These are phyloP conservation scores for Furnarius figulus DNA, from an alignment of 2,113 vertebrate species.

Conservation along the genomic window DNA sequence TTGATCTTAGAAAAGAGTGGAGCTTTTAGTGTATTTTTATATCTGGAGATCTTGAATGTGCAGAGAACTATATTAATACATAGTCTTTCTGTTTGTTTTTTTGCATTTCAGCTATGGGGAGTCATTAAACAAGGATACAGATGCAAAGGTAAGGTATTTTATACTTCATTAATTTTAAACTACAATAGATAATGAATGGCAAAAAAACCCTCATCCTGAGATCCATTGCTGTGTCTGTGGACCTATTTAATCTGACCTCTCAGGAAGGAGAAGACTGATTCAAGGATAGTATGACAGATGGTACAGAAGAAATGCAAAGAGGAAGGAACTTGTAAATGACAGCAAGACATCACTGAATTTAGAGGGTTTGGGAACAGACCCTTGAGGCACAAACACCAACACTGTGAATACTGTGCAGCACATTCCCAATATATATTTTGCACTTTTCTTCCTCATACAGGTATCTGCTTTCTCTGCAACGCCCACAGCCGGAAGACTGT, in stretches of 20 bases:
- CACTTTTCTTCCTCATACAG: not conserved
- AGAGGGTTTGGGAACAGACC: not conserved
- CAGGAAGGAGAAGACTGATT: not conserved
- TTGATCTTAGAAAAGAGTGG: not conserved
- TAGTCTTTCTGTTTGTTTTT: not conserved
- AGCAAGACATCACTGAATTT: not conserved
- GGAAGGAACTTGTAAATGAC: not conserved
- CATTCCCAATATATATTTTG: not conserved
- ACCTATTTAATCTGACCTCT: not conserved
- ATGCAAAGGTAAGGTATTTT: constrained; percentile 86
- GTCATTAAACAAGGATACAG: constrained; percentile 96
- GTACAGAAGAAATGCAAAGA: not conserved
- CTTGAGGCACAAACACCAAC: not conserved
- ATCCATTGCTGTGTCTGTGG: not conserved
- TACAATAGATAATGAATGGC: not conserved
- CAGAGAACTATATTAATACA: not conserved
- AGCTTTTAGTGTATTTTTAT: not conserved
- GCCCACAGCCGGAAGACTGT: not conserved
- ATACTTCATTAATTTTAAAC: not conserved
- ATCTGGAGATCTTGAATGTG: not conserved
- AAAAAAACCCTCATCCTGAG: not conserved
- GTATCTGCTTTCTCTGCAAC: not conserved
- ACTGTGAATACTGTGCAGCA: not conserved
- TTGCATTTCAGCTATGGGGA: constrained; percentile 88
- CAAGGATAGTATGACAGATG: not conserved